Evolutionary conservation across 2,888 invertebrate species (phyloP), one percentile per base, ranked within the genome.

Genomic region (Hypomecis punctinalis): DNA sequence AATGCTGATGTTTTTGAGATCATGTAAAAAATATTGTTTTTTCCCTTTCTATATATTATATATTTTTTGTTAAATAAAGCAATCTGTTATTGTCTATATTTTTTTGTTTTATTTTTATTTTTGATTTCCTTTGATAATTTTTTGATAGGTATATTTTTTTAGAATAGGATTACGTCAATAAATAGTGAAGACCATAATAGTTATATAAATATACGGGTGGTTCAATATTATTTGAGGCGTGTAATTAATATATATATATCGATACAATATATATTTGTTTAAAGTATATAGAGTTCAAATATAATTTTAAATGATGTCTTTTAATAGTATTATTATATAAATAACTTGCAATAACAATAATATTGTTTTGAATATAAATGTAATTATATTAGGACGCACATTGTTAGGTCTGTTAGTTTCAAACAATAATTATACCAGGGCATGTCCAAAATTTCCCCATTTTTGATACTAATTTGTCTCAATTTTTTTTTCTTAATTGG

Each of bases 61-160:
- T 92, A 91, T 92, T 92, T 92, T 92, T 93, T 93, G 93, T 93
- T 93, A 92, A 92, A 93, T 93, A 93, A 93, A 93, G 90, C 91
- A 92, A 91, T 89, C 89, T 91, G 93, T 93, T 93, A 93, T 92
- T 91, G 91, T 92, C 91, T 87, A 89, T 83, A 67, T 79, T 89
- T 61, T 91, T 66, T 91, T 82, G 84, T 89, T 91, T 93, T 88
- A 86, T 90, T 91, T 91, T 88, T 79, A 79, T 78, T 83, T 81
- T 72, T 72, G 76, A 13, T 43, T 80, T 82, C 80, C 77, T 73
- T 58, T 74, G 75, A 77, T 23, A 23, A 23, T 76, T 74, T 68
- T 76, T 70, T 63, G 65, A 61, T 63, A 61, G 23, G 23, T 64
- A 66, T 76, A 71, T 76, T 71, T 73, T 72, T 72, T 69, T 73